Evolutionary conservation across 2,888 invertebrate genomes (phyloP), one percentile per base, ranked within the genome.

Genomic region (Erebia aethiops): DNA sequence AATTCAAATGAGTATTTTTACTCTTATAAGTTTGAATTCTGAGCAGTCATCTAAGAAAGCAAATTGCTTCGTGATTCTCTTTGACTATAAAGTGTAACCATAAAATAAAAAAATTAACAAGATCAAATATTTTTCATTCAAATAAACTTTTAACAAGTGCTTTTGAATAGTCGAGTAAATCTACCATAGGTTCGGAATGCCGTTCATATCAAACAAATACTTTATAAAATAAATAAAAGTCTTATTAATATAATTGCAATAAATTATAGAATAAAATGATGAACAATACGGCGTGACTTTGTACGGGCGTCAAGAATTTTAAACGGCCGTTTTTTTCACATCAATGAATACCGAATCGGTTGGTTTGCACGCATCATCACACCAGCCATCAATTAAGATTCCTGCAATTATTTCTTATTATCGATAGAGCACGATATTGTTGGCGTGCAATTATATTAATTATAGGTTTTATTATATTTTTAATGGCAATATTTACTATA

Each of bases 341-440:
- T 46, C 56, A 14, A 56, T 66, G 56, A 57, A 66, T 56, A 66
- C 43, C 54, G 66, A 56, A 65, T 46, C 54, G 66, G 56, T 56
- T 46, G 46, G 56, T 43, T n/a, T 80, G 62, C 73, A 69, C 73
- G 73, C 72, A 82, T 80, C 79, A 80, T 81, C 80, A 78, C 81
- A 79, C 81, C 77, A 74, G 77, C 82, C 77, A 83, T 82, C 83
- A 81, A 83, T 90, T 88, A 88, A 84, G 89, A 89, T 86, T 85
- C 80, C 78, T 63, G 82, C 86, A 86, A 87, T 88, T 85, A 86
- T 80, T 77, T 72, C 71, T 83, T 79, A 84, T 86, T 84, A 85
- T 80, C 80, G 80, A 81, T 84, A 81, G 74, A 82, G 81, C 81
- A 81, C 82, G 79, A 54, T 64, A 62, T 62, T 18, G 9, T 46